Percentiles rank a stretch among this genome's conserved stretches.
These are phyloP conservation scores for Drosophila hydei DNA, from an alignment of 1,140 invertebrate genomes.

Conservation along the genomic window DNA sequence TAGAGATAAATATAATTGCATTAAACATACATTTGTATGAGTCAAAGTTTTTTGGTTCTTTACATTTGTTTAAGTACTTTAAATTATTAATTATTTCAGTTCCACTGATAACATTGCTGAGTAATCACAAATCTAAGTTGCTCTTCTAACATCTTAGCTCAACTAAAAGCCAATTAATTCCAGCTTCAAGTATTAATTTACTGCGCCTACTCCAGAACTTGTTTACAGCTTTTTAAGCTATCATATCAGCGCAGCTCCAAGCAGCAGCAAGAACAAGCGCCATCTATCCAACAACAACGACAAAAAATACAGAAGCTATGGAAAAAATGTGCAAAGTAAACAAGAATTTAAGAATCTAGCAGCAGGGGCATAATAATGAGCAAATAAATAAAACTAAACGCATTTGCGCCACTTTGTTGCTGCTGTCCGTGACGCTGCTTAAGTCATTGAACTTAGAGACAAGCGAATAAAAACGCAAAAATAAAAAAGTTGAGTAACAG, in stretches of 20 bases:
- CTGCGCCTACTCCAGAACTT: conserved; percentile 64
- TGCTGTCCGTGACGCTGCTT: conserved; percentile 69
- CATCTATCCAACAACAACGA: conserved; percentile 10
- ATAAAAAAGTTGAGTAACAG: conserved; percentile 33
- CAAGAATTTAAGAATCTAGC: conserved; percentile 62
- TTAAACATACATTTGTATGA: too few relatives aligned
- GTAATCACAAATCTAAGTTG: too few relatives aligned
- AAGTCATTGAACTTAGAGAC: conserved; percentile 80
- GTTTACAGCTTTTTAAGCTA: conserved; percentile 68
- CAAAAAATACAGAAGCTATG: conserved; percentile 39
- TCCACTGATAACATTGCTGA: too few relatives aligned
- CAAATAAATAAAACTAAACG: conserved; percentile 81
- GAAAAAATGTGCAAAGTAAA: conserved; percentile 74
- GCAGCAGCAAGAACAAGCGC: conserved; percentile 23
- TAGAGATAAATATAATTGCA: neutral
- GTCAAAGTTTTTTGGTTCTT: too few relatives aligned
- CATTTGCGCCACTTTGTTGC: conserved; percentile 75
- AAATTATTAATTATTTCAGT: too few relatives aligned
- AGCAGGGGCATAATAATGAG: conserved; percentile 71
- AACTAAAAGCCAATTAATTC: conserved; percentile 10
- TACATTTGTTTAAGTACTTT: too few relatives aligned
- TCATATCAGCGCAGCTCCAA: conserved; percentile 61
- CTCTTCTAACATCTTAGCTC: too few relatives aligned
- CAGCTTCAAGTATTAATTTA: conserved; percentile 64
- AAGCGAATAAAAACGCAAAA: conserved; percentile 63